Base-by-base conservation (phyloP, 2,113 vertebrate species). In the Phyllostomus discolor region DNA sequence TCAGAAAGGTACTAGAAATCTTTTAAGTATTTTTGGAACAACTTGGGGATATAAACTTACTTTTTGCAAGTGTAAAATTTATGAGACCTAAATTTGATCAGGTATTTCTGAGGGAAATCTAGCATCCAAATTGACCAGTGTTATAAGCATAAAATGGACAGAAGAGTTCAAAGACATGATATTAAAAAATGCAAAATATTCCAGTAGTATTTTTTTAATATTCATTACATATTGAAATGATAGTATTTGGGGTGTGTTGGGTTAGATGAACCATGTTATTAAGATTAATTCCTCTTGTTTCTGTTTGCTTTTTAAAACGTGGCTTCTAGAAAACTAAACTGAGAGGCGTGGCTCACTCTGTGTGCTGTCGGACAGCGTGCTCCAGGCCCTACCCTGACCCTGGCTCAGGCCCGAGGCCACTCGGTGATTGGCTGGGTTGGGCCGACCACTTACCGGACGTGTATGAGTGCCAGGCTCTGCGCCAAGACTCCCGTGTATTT, bases 51-150 rank as follows among this genome's bases (percentile, higher is more conserved):
- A 26, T 76, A 66, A 87, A 48, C 88, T 94, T 73, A 81, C 54
- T 72, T 91, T 85, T 85, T 59, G 41, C 9, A 89, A 41, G 35
- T 81, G 7, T 80, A 33, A 46, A 46, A 92, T 95, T 93, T 97
- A 91, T 89, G 80, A 95, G 87, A 16, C 52, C 66, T 93, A 87
- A 79, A 64, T 91, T 43, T 50, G 41, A 64, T 66, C 57, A 41
- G 12, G 24, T 46, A 91, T 70, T 79, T 88, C 81, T 59, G 69
- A 86, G 62, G 41, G 83, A 67, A 91, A 72, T 41, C 54, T 90
- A 72, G 79, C 70, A 24, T 64, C 80, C 87, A 83, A 91, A 38
- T 50, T 3, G 50, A 50, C 38, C 87, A n/a, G 15, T 78, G 26
- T 33, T 66, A 0, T 81, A 38, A 59, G 14, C 50, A 22, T 66